These are phyloP conservation scores for Endomychus coccineus DNA, from an alignment of 2,888 invertebrate species.

Conservation along the genomic window DNA sequence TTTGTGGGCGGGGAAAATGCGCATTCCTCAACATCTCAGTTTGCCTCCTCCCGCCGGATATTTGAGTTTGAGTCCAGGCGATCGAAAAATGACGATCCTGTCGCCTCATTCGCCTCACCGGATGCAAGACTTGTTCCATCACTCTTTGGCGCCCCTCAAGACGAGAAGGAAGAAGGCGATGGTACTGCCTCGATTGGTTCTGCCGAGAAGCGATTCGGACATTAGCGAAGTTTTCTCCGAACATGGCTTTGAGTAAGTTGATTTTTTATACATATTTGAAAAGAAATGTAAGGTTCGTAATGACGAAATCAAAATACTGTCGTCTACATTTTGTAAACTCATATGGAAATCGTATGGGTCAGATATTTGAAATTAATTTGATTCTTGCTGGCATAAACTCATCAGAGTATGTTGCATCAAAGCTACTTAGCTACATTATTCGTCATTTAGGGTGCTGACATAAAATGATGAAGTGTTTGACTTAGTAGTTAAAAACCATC, in stretches of 20 bases:
- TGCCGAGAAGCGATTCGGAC: constrained; percentile 69
- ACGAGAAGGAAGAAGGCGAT: constrained; percentile 62
- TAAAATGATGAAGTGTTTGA: too few species aligned
- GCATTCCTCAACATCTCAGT: constrained; percentile 61
- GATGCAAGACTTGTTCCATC: constrained; percentile 58
- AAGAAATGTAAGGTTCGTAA: too few species aligned
- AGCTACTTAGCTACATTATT: too few species aligned
- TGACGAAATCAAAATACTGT: too few species aligned
- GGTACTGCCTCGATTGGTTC: constrained; percentile 65
- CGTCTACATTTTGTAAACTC: too few species aligned
- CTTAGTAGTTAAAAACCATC: too few species aligned
- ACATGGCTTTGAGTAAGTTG: constrained; percentile 58
- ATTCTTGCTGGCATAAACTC: too few species aligned
- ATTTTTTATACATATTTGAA: too few species aligned
- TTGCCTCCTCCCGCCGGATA: constrained; percentile 59
- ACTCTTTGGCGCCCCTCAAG: constrained; percentile 48
- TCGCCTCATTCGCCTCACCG: constrained; percentile 72
- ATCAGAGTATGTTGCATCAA: too few species aligned
- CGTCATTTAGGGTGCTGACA: too few species aligned
- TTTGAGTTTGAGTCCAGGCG: constrained; percentile 47
- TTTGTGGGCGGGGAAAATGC: constrained; percentile 59
- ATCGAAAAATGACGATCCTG: constrained; percentile 64
- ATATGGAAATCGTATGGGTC: too few species aligned
- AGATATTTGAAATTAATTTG: too few species aligned
- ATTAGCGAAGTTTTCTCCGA: constrained; percentile 59